These are phyloP conservation scores for Limonius californicus DNA, from an alignment of 1,140 invertebrate genomes.

Conservation along the genomic window DNA sequence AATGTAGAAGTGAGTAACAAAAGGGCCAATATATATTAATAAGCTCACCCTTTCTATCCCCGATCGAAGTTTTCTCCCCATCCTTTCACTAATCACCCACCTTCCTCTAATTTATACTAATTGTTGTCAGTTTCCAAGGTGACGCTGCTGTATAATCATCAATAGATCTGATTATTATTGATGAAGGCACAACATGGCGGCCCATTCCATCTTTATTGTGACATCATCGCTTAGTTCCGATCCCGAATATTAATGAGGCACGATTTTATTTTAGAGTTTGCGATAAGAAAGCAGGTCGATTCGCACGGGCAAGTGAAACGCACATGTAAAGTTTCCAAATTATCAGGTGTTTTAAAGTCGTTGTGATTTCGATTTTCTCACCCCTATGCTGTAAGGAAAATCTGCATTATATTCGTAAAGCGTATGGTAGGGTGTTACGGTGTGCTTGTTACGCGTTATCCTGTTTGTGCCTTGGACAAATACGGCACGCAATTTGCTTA, in stretches of 20 bases:
- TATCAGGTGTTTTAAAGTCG: neutral
- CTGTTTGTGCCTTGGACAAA: neutral
- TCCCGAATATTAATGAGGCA: no score
- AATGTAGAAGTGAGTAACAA: constrained; percentile 3
- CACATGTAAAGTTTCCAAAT: no score
- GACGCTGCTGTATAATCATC: constrained; percentile 10
- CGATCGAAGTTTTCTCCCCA: constrained; percentile 14
- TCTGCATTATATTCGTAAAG: neutral
- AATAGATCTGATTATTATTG: constrained; percentile 17
- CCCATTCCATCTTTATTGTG: neutral
- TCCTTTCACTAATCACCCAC: constrained; percentile 12
- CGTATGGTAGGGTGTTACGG: neutral
- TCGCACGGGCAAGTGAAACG: no score
- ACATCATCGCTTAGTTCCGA: no score
- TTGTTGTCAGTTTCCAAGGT: constrained; percentile 17
- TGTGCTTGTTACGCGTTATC: constrained; percentile 3
- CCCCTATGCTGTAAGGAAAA: neutral
- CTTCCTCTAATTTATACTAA: constrained; percentile 16
- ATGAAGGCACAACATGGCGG: constrained; percentile 8
- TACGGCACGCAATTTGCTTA: constrained; percentile 6
- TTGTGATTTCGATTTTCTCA: constrained; percentile 1
- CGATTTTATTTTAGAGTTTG: no score
- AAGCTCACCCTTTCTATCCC: constrained; percentile 8
- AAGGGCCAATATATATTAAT: constrained; percentile 14
- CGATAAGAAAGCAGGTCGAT: no score